Base-by-base conservation (phyloP, 1,140 invertebrate genomes). In the Colletes gigas region DNA sequence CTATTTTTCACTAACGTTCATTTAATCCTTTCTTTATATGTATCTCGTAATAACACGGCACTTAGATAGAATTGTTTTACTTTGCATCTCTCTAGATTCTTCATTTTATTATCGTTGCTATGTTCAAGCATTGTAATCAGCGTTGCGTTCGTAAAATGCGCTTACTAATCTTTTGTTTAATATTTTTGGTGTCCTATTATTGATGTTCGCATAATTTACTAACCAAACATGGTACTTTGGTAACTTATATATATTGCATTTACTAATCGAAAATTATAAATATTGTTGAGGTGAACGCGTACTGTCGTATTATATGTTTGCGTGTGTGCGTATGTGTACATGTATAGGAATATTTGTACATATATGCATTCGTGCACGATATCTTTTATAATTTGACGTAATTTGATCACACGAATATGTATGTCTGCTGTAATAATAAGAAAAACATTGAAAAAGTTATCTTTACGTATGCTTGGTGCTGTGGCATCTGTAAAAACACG, bases 401-500 rank as follows among this genome's bases (percentile, higher is more conserved):
- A 7, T 17, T 17, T n/a, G 4, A 1, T n/a, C 8, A n/a, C n/a
- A 2, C 0, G n/a, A 14, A 52, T 52, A 15, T 15, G 3, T 52
- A 14, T 12, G 14, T 10, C 9, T 8, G 14, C 14, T 57, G 17
- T n/a, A 19, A 30, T 75, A 15, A 54, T 7, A n/a, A 73, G 12
- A 62, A 2, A 30, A 8, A 39, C 6, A 10, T 71, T n/a, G n/a
- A 63, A 75, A 75, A 19, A 68, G 3, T 77, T 59, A 47, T 50
- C 14, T n/a, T 30, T n/a, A 41, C 0, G 4, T 52, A 17, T 55
- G 4, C 5, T 19, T 12, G 14, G 1, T 59, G 55, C 47, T 50
- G 30, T 52, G 75, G 72, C 57, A 70, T 78, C 54, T 65, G 60
- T 79, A 77, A 73, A 79, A 87, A 17, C 65, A 84, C 75, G 75